Percentiles rank a stretch among this genome's conserved stretches.
phyloP scores from a whole-genome alignment of 1,140 invertebrate genomes.

The Pseudobourletiella spinata region DNA sequence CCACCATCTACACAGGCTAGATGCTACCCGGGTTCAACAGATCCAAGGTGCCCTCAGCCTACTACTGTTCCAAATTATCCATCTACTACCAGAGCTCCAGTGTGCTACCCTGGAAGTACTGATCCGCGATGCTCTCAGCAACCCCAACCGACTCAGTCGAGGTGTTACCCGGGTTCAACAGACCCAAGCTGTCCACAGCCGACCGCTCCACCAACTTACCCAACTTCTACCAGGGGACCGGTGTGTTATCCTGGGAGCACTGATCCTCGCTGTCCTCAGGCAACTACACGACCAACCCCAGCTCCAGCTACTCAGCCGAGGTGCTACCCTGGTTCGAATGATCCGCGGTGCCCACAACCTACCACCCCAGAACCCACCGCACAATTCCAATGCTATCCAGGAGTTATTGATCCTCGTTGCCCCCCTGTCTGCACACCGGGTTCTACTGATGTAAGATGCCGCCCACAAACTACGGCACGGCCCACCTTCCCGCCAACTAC shows the following conservation, averaged over 20 bases:
- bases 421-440: no score
- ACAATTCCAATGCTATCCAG: no score
- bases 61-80: not conserved
- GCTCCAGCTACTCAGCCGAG: constrained; percentile 16
- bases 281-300: constrained; percentile 26
- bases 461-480: constrained; percentile 35
- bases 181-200: constrained; percentile 41
- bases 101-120: not conserved
- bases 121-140: constrained; percentile 6
- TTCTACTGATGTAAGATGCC: constrained; percentile 44
- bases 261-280: constrained; percentile 39
- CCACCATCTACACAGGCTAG: constrained; percentile 21
- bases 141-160: not conserved
- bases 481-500: constrained; percentile 23
- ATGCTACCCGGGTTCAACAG: constrained; percentile 42
- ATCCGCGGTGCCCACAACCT: constrained; percentile 7
- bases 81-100: not conserved
- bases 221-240: no score
- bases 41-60: constrained; percentile 43
- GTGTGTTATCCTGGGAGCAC: no score
- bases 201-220: constrained; percentile 33
- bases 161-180: not conserved
- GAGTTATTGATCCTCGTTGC: no score
- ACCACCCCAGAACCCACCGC: not conserved
- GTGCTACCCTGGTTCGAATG: constrained; percentile 40